Percentiles rank a stretch among this genome's conserved stretches.
Evolutionary conservation across 1,140 invertebrate genomes (phyloP).

Genomic region (Drosophila sturtevanti): DNA sequence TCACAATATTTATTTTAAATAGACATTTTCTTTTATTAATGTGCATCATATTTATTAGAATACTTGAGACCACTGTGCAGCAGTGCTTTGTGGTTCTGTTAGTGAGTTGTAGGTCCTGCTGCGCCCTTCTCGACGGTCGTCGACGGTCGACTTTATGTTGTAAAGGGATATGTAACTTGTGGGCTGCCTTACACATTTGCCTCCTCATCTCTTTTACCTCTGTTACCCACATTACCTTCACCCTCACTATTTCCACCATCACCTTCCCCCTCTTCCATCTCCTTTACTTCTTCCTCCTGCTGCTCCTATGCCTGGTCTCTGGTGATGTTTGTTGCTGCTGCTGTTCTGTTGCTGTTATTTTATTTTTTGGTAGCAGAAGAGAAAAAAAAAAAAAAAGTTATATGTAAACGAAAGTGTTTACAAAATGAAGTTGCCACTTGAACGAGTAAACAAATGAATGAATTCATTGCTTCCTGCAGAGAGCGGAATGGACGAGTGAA

Average conservation of each 20-base stretch:
- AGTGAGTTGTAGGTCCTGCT: conserved; percentile 46
- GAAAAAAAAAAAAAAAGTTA: conserved; percentile 61
- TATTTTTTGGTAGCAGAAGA: conserved; percentile 40
- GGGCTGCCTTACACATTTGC: conserved; percentile 64
- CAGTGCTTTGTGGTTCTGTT: conserved; percentile 17
- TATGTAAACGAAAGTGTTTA: conserved; percentile 81
- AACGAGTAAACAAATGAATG: conserved; percentile 81
- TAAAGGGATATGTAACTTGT: conserved; percentile 78
- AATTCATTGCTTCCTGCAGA: conserved; percentile 71
- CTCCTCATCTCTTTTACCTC: background rate
- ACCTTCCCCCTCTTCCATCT: background rate
- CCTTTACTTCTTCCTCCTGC: background rate
- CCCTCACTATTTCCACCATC: no score
- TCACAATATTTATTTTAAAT: no score
- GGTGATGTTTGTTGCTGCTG: conserved; percentile 6
- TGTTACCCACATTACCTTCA: no score
- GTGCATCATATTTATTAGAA: background rate
- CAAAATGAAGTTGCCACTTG: conserved; percentile 81
- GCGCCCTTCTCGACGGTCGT: conserved; percentile 21
- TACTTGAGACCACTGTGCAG: conserved; percentile 26
- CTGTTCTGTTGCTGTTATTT: conserved; percentile 47
- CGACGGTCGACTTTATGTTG: conserved; percentile 67
- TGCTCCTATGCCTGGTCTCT: background rate
- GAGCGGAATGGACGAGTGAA: background rate
- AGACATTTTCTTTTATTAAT: no score